These are phyloP conservation scores for Salarias fasciatus DNA, from an alignment of 2,797 vertebrate genomes.

Conservation along the genomic window DNA sequence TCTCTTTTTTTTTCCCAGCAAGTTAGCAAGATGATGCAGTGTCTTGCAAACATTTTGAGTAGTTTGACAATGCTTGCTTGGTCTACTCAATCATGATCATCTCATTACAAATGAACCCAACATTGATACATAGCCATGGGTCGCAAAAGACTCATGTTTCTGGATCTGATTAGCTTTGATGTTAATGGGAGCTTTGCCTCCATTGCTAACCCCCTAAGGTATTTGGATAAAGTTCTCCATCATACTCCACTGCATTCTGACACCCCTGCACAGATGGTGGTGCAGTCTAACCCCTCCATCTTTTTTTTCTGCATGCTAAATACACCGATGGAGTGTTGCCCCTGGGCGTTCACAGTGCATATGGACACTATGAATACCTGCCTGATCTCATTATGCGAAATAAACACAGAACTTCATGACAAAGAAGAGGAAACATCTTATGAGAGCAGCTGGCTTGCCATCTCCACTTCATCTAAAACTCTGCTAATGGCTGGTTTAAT, in stretches of 20 bases:
- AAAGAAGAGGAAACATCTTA: conserved; percentile 42
- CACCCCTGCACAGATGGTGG: conserved; percentile 73
- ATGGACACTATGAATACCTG: conserved; percentile 71
- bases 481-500: conserved; percentile 36
- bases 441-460: conserved; percentile 61
- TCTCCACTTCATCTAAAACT: conserved; percentile 37
- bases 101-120: conserved; percentile 66
- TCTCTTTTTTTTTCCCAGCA: neutral
- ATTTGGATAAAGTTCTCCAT: conserved; percentile 66
- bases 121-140: conserved; percentile 52
- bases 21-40: conserved; percentile 4
- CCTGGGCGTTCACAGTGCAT: conserved; percentile 63
- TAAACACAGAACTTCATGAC: conserved; percentile 40
- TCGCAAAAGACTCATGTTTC: conserved; percentile 68
- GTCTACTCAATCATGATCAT: conserved; percentile 49
- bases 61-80: conserved; percentile 29
- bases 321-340: conserved; percentile 59
- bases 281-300: conserved; percentile 56
- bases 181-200: conserved; percentile 68
- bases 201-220: conserved; percentile 61
- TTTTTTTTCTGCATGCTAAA: conserved; percentile 52
- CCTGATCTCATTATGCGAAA: conserved; percentile 64
- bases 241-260: conserved; percentile 69
- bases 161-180: conserved; percentile 70
- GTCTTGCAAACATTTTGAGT: conserved; percentile 26